Base-by-base conservation (phyloP, 2,888 invertebrate species). In the Malthinus seriepunctatus region DNA sequence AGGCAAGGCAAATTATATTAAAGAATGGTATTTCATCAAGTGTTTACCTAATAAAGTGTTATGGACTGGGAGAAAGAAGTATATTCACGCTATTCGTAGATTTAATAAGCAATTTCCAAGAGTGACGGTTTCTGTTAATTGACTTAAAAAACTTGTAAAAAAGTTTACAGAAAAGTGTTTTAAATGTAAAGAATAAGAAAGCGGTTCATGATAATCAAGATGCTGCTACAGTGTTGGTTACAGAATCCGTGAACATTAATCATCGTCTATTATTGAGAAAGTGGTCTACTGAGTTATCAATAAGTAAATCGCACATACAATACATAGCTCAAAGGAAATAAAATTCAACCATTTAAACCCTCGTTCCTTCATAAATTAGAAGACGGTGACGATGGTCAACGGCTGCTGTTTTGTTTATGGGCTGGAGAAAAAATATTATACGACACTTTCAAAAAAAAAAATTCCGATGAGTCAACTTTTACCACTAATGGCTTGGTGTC, bases 261-360 rank as follows among this genome's bases (percentile, higher is more conserved):
- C 1, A 48, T 48, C 49, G 32, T 4, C 10, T 48, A 48, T 34
- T 32, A 48, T 48, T 48, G 49, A 34, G 49, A 48, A 48, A 48
- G 10, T 6, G 49, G 12, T 48, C 49, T 48, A 48, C 49, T 48
- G 32, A 48, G 32, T 48, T 48, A 32, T 48, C 35, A 35, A 48
- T 35, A 11, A 48, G 49, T 48, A 48, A 48, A 48, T 48, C 34
- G 34, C 49, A 23, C 31, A 51, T 51, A 11, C 42, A 51, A 51
- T 12, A 9, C 1, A 31, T 51, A n/a, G 4, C 51, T 23, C 32
- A 39, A 42, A 39, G 39, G 15, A 39, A 52, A 52, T 38, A 44
- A 52, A 52, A 44, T 52, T 45, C 7, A 31, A 33, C 52, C 52
- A 12, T 52, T 44, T 52, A 42, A 52, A 52, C 32, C 44, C 45